Base-by-base conservation (phyloP, 1,140 invertebrate species). In the Procambarus clarkii region DNA sequence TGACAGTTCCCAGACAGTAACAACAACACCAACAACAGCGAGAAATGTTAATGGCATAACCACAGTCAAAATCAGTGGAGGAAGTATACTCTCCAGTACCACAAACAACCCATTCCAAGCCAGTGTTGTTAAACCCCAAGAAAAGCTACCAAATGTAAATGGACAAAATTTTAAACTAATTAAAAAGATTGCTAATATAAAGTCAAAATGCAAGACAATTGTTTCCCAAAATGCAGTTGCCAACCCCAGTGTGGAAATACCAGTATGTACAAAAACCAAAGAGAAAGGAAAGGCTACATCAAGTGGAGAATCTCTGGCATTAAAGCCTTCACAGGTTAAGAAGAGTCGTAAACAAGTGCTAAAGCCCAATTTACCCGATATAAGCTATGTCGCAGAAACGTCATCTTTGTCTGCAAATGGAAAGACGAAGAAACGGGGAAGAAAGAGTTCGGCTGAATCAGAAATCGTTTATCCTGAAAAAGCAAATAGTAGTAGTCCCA, bases 271-370 rank as follows among this genome's bases (percentile, higher is more conserved):
- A 60, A 76, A 74, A 77, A 54, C 48, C 45, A 82, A 74, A 82
- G 84, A 87, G n/a, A 91, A 86, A 69, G 50, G 74, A 9, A 76
- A 76, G 24, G 24, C 9, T 77, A 44, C 24, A 48, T 24, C 24
- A 54, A 91, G 7, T 58, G 83, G 82, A 60, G 83, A 76, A 24
- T 64, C 24, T 76, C 9, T 46, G 60, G 64, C 78, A 9, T 3
- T 54, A 64, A 91, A 91, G 45, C 48, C 77, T 80, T 48, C 34
- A 15, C 48, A 69, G n/a, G 44, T n/a, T 13, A 86, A 83, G 69
- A 91, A 91, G 48, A 71, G 90, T 58, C 90, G 90, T 21, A 91
- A 91, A 44, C 90, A 91, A 48, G 78, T 91, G 18, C 74, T 91
- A 45, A 86, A 86, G n/a, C 90, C 90, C 45, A 86, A 21, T 74